Percentiles rank a stretch among this genome's conserved stretches.
These are phyloP conservation scores for Patiria miniata DNA, from an alignment of 35 echinoderm and acorn worm genomes.

Conservation along the genomic window DNA sequence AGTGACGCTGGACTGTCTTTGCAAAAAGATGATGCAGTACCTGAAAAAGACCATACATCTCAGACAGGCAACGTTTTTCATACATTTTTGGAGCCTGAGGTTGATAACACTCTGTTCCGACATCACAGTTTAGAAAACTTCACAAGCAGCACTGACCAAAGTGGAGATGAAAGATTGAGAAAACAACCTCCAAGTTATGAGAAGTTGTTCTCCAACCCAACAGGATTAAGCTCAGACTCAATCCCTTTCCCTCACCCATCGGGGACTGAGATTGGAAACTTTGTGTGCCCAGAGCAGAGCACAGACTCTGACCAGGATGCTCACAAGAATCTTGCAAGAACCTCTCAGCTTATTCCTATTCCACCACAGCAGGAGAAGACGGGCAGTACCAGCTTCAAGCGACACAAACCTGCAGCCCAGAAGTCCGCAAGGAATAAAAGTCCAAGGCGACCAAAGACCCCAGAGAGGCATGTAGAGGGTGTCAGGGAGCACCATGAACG, in stretches of 20 bases:
- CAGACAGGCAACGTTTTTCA: not conserved
- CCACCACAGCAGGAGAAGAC: not conserved
- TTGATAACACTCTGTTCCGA: not conserved
- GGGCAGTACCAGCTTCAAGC: not conserved
- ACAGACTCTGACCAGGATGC: conserved; percentile 11
- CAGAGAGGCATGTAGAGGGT: conserved; percentile 53
- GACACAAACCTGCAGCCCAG: not conserved
- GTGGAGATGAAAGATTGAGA: not conserved
- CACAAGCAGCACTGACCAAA: not conserved
- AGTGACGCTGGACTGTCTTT: not conserved
- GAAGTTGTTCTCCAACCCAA: no score
- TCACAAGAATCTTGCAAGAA: not conserved
- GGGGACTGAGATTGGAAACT: conserved; percentile 18
- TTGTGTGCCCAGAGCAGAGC: conserved; percentile 3
- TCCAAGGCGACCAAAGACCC: conserved; percentile 57
- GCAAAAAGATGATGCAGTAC: not conserved
- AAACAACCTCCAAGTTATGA: no score
- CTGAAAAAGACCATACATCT: not conserved
- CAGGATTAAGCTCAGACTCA: not conserved
- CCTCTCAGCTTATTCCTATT: not conserved
- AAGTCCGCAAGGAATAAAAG: not conserved
- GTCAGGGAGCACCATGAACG: conserved; percentile 61
- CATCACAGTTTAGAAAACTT: not conserved
- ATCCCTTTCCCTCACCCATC: not conserved
- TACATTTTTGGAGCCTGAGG: not conserved